These are phyloP conservation scores for Palythoa heliodiscus DNA, from an alignment of 92 coral and sea anemone genomes.

Conservation along the genomic window DNA sequence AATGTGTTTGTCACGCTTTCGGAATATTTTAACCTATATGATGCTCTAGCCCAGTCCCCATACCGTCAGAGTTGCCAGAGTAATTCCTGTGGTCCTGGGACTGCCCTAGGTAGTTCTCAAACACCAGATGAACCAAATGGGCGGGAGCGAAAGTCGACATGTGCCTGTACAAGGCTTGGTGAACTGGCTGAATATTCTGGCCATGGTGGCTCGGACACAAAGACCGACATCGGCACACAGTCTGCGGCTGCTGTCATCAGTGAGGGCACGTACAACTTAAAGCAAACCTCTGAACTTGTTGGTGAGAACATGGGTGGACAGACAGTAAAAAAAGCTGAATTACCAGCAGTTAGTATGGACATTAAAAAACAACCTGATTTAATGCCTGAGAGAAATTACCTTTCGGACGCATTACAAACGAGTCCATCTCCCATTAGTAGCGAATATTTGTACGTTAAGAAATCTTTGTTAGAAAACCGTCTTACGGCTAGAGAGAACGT, in stretches of 20 bases:
- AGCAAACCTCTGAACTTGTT: background rate
- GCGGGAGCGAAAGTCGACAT: conserved; percentile 4
- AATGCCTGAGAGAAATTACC: background rate
- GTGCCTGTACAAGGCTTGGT: conserved; percentile 38
- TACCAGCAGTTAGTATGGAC: background rate
- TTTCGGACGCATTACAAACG: background rate
- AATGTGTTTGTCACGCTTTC: conserved; percentile 71
- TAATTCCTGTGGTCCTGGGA: background rate
- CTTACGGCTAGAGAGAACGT: background rate
- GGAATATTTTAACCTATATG: conserved; percentile 65
- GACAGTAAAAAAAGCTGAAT: background rate
- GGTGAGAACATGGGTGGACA: background rate
- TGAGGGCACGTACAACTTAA: background rate
- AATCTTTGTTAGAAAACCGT: background rate
- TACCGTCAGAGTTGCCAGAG: conserved; percentile 58
- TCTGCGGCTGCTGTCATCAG: background rate
- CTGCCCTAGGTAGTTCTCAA: background rate
- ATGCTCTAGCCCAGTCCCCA: conserved; percentile 78
- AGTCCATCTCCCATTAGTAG: background rate
- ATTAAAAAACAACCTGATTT: background rate
- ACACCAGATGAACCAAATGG: background rate
- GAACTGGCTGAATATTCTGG: conserved; percentile 31
- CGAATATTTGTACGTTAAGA: background rate
- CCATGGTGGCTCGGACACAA: background rate
- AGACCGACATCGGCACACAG: background rate